A percentile compares a stretch with the other conserved stretches of the same genome.
Evolutionary conservation across 2,888 invertebrate species (phyloP).

Genomic region (Agonopterix alstromeriana): DNA sequence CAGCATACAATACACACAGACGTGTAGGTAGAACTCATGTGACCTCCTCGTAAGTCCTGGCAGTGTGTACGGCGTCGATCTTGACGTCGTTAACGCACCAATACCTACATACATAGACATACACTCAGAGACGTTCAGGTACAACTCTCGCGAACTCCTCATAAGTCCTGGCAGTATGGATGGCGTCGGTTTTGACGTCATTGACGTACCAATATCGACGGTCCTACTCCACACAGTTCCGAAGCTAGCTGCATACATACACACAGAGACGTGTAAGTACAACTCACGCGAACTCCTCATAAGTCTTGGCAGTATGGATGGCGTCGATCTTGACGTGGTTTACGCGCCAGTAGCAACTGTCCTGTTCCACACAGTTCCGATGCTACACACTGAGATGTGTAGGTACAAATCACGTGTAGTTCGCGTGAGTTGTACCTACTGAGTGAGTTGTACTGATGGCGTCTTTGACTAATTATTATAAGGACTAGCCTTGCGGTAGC

Average conservation of each 20-base stretch:
- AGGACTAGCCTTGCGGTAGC: too few relatives aligned
- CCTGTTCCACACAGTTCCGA: constrained; percentile 79
- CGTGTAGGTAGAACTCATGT: constrained; percentile 57
- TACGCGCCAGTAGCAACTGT: constrained; percentile 82
- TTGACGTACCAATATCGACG: too few relatives aligned
- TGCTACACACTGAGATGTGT: constrained; percentile 54
- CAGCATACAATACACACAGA: background rate
- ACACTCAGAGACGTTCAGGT: too few relatives aligned
- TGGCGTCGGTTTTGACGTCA: too few relatives aligned
- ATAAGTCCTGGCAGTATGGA: too few relatives aligned
- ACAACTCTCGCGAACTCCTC: too few relatives aligned
- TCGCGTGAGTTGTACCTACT: constrained; percentile 87
- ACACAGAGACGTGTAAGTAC: background rate
- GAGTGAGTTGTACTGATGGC: too few relatives aligned
- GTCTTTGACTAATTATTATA: too few relatives aligned
- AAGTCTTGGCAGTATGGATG: constrained; percentile 82
- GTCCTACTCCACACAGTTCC: constrained; percentile 84
- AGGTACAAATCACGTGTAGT: constrained; percentile 81
- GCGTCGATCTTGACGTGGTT: constrained; percentile 90
- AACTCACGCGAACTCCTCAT: constrained; percentile 86
- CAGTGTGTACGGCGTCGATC: constrained; percentile 84
- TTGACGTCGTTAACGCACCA: constrained; percentile 88
- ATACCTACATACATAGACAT: too few relatives aligned
- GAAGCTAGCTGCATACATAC: too few relatives aligned
- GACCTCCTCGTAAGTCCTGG: constrained; percentile 88